phyloP scores from a whole-genome alignment of 2,888 invertebrate species.

The Aproaerema taeniolella region DNA sequence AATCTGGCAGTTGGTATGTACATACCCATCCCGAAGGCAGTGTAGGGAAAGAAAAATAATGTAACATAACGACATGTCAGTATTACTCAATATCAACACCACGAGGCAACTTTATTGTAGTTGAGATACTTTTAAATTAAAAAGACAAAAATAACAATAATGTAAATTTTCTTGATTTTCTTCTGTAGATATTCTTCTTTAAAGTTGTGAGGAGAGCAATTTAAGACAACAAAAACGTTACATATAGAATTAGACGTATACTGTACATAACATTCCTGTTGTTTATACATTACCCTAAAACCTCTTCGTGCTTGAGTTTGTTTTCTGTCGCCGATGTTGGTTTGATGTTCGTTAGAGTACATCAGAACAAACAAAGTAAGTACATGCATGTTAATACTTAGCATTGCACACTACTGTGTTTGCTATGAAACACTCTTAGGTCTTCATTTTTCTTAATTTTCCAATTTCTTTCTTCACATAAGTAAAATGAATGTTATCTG shows the following conservation, averaged over 20 bases:
- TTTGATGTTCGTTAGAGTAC: constrained; percentile 35
- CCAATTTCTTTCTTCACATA: constrained; percentile 15
- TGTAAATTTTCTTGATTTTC: too few species aligned
- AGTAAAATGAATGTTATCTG: too few species aligned
- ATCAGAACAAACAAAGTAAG: constrained; percentile 77
- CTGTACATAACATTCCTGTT: constrained; percentile 78
- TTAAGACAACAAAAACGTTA: constrained; percentile 78
- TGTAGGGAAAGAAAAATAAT: too few species aligned
- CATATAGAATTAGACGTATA: constrained; percentile 74
- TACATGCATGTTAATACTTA: constrained; percentile 70
- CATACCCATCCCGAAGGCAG: too few species aligned
- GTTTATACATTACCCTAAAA: constrained; percentile 73
- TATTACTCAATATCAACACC: too few species aligned
- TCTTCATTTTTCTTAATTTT: not conserved
- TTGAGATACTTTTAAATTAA: too few species aligned
- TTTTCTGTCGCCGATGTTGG: not conserved
- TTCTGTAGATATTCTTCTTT: too few species aligned
- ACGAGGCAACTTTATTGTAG: too few species aligned
- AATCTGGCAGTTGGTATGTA: too few species aligned
- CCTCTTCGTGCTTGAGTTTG: constrained; percentile 24
- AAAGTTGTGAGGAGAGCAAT: constrained; percentile 67
- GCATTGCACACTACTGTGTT: constrained; percentile 78
- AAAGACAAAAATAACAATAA: too few species aligned
- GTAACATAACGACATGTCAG: too few species aligned
- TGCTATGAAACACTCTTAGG: constrained; percentile 64